Evolutionary conservation across 1,140 invertebrate species (phyloP).

Genomic region (Trissolcus basalis): DNA sequence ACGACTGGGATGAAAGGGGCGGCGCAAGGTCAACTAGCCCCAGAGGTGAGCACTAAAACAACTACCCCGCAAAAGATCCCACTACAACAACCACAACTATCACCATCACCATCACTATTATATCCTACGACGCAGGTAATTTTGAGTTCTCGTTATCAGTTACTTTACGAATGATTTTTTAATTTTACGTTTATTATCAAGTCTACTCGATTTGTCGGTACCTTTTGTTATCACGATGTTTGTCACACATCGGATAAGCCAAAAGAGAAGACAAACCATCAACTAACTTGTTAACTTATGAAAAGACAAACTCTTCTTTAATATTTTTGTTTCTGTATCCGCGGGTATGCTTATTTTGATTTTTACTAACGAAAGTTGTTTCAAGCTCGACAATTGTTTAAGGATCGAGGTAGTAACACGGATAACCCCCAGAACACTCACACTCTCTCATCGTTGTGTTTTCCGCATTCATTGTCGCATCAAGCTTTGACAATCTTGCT

Average conservation of each 20-base stretch:
- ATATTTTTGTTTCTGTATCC: conserved; percentile 36
- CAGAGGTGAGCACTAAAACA: conserved; percentile 76
- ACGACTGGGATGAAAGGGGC: conserved; percentile 73
- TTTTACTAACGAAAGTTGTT: conserved; percentile 64
- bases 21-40: conserved; percentile 73
- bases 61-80: conserved; percentile 63
- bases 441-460: conserved; percentile 4
- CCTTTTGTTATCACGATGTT: neutral
- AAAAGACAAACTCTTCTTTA: conserved; percentile 21
- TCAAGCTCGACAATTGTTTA: conserved; percentile 47
- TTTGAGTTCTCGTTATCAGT: conserved; percentile 66
- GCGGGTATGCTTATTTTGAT: conserved; percentile 30
- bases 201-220: conserved; percentile 2
- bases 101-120: conserved; percentile 72
- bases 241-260: neutral
- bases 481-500: conserved; percentile 19
- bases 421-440: conserved; percentile 25
- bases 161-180: conserved; percentile 46
- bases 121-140: conserved; percentile 73
- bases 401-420: conserved; percentile 34
- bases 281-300: too few relatives aligned
- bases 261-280: too few relatives aligned
- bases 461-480: neutral
- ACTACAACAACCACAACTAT: conserved; percentile 62
- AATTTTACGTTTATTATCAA: conserved; percentile 36